Base-by-base conservation (phyloP, 2,888 invertebrate genomes). In the Cephonodes hylas region DNA sequence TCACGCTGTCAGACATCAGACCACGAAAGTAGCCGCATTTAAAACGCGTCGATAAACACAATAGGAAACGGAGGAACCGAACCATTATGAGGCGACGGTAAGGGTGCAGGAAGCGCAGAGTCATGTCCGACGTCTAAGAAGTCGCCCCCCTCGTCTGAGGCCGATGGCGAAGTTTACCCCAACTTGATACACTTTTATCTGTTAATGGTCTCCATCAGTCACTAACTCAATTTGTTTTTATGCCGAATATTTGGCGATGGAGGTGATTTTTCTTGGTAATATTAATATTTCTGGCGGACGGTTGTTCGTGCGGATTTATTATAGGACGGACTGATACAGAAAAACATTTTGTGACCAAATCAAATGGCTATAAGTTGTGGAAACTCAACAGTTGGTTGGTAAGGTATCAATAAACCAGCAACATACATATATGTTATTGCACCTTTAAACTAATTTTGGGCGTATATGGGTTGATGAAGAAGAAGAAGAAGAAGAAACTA, bases 51-150 rank as follows among this genome's bases (percentile, higher is more conserved):
- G 18, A 60, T 42, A 60, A 38, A 25, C 44, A n/a, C 31, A 62
- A 66, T 64, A 72, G 72, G 71, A 72, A 71, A 69, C 63, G 70
- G 77, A 78, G 80, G 69, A 66, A 67, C 57, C 74, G 71, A 71
- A 71, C 70, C 70, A 75, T 81, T 81, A 83, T 83, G 81, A 82
- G 75, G 72, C 69, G 74, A 74, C 77, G 83, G 79, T 63, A 66
- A 70, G 69, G 73, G 75, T 73, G 69, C 65, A 74, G 62, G 70
- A 66, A 77, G 70, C 75, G 77, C 76, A 68, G 65, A 72, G 75
- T 85, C 84, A 84, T 81, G 83, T 83, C 81, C 79, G 77, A 62
- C 53, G 62, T 62, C 64, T 62, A 42, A 62, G 62, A 57, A 48
- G 34, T 46, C 60, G 27, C 10, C 56, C 56, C 59, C 48, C 34